A percentile compares a stretch with the other conserved stretches of the same genome.
These are phyloP conservation scores for Falcunculus frontatus DNA, from an alignment of 2,113 vertebrate genomes.

Conservation along the genomic window DNA sequence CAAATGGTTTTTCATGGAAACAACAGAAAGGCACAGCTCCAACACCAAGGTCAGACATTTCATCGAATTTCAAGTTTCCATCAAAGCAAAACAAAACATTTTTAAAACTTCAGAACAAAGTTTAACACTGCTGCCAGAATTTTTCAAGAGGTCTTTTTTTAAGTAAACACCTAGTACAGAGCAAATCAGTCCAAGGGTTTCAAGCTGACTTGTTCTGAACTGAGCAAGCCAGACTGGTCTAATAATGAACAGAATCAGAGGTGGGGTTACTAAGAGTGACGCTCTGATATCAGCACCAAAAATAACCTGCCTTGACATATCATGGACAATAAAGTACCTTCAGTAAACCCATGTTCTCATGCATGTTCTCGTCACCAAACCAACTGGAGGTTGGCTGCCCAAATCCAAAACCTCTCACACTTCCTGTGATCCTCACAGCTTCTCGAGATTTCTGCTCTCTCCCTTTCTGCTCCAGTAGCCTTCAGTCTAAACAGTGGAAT, in stretches of 20 bases:
- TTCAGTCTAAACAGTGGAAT: background rate
- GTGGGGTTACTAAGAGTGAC: background rate
- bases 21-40: constrained; percentile 3
- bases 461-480: background rate
- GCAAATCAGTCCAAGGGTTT: background rate
- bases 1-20: background rate
- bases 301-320: background rate
- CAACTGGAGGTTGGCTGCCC: background rate
- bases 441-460: background rate
- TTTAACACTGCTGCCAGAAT: background rate
- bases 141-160: background rate
- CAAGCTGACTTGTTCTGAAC: background rate
- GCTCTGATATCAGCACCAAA: background rate
- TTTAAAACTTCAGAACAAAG: background rate
- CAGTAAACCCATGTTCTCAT: background rate
- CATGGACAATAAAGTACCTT: background rate
- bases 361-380: background rate
- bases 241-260: background rate
- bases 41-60: background rate
- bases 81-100: constrained; percentile 3
- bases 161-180: background rate
- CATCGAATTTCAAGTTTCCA: constrained; percentile 22
- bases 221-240: background rate
- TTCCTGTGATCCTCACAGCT: background rate
- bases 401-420: background rate